Conservation (phyloP, 2,113 vertebrate genomes). For the Neofelis nebulosa region DNA sequence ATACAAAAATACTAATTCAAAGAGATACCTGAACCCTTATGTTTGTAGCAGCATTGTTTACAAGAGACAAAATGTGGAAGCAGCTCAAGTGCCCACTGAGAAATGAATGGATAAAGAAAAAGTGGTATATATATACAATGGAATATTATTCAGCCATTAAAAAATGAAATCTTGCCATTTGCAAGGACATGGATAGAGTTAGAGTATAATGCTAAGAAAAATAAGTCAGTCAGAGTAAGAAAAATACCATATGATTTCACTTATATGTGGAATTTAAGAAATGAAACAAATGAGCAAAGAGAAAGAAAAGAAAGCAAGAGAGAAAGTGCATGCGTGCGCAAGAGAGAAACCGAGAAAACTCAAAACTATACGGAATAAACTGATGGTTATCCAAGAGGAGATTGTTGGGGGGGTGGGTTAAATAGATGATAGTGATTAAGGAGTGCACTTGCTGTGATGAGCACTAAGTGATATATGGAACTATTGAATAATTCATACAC, state of each 20-base stretch:
- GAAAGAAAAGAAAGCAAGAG: neutral
- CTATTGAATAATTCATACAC: neutral
- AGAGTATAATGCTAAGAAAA: neutral
- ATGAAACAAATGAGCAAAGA: neutral
- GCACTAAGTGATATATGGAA: neutral
- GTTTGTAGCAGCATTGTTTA: neutral
- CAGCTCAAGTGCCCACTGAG: neutral
- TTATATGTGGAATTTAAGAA: neutral
- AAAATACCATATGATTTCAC: neutral
- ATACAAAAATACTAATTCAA: neutral
- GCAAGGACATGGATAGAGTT: neutral
- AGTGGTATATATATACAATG: neutral
- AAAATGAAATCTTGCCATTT: neutral
- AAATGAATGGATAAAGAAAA: neutral
- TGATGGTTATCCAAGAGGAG: neutral
- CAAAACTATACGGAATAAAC: neutral
- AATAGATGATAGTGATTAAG: neutral
- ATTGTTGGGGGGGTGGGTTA: neutral
- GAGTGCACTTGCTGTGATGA: neutral
- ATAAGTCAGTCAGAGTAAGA: neutral
- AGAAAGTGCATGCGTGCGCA: accelerated
- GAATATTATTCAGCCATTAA: neutral
- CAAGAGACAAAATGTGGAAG: neutral
- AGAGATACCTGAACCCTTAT: neutral
- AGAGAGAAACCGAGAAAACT: neutral